Percentiles rank a stretch among this genome's conserved stretches.
These are phyloP conservation scores for Caradrina clavipalpis DNA, from an alignment of 2,888 invertebrate species.

Conservation along the genomic window DNA sequence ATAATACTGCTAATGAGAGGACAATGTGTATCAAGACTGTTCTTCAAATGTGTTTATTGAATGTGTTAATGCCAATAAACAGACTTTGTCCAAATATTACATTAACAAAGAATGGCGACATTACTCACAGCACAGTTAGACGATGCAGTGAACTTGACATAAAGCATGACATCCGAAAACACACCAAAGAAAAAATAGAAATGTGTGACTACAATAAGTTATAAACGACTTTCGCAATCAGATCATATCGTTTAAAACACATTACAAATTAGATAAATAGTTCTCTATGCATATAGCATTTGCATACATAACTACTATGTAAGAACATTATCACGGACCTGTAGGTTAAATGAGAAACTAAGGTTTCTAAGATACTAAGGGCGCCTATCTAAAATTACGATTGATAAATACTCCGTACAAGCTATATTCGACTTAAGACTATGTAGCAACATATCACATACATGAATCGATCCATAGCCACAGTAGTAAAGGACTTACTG, in stretches of 20 bases:
- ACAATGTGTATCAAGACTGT: conserved; percentile 46
- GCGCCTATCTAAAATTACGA: conserved; percentile 86
- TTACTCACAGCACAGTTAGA: conserved; percentile 49
- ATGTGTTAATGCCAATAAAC: conserved; percentile 51
- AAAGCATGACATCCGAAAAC: conserved; percentile 62
- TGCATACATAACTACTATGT: conserved; percentile 73
- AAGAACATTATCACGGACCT: conserved; percentile 76
- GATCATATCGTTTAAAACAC: conserved; percentile 74
- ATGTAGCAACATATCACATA: conserved; percentile 89
- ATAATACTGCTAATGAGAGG: conserved; percentile 77
- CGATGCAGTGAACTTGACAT: conserved; percentile 45
- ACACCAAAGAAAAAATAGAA: conserved; percentile 85
- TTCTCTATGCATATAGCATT: conserved; percentile 71
- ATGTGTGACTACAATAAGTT: conserved; percentile 57
- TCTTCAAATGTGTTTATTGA: conserved; percentile 18
- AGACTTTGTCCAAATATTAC: conserved; percentile 55
- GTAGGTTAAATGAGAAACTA: conserved; percentile 81
- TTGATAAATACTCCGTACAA: conserved; percentile 89
- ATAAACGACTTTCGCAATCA: conserved; percentile 69
- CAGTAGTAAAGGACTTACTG: conserved; percentile 69
- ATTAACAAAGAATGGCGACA: conserved; percentile 39
- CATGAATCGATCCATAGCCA: conserved; percentile 85
- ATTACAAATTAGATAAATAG: conserved; percentile 76
- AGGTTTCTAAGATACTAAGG: conserved; percentile 81
- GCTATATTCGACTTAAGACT: conserved; percentile 83